Percentiles rank a stretch among this genome's conserved stretches.
phyloP scores from a whole-genome alignment of 1,140 invertebrate genomes.

The Scaptomyza montana region DNA sequence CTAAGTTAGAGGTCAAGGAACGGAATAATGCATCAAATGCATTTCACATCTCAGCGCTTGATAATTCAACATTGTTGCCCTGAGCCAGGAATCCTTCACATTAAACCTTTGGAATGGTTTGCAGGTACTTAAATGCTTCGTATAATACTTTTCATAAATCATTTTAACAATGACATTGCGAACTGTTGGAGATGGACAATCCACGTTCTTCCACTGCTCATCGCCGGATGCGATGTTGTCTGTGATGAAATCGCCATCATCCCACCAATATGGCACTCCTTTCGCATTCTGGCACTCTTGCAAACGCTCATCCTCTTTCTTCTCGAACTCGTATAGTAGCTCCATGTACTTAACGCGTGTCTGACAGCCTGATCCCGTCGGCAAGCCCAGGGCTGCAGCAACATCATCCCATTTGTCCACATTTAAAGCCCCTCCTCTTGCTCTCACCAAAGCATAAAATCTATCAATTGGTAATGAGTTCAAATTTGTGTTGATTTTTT shows the following conservation, averaged over 20 bases:
- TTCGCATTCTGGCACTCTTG: not conserved
- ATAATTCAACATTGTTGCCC: slow-evolving; percentile 27
- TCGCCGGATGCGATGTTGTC: not conserved
- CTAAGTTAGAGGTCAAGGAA: not conserved
- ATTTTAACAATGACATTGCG: slow-evolving; percentile 28
- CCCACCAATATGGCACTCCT: slow-evolving; percentile 33
- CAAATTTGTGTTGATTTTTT: not conserved
- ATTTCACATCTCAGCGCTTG: slow-evolving; percentile 17
- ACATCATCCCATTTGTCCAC: slow-evolving; percentile 35
- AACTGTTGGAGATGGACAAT: slow-evolving; percentile 1
- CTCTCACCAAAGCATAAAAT: slow-evolving; percentile 21
- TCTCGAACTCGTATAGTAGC: slow-evolving; percentile 22
- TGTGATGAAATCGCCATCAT: slow-evolving; percentile 25
- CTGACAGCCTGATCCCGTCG: slow-evolving; percentile 5
- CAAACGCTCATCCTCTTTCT: slow-evolving; percentile 25
- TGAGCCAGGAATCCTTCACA: slow-evolving; percentile 36
- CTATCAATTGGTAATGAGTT: not conserved
- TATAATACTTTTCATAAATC: slow-evolving; percentile 39
- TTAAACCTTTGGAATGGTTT: slow-evolving; percentile 29
- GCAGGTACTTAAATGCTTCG: slow-evolving; percentile 1
- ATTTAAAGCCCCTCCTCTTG: slow-evolving; percentile 19
- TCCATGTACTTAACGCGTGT: slow-evolving; percentile 29
- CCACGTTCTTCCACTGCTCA: not conserved
- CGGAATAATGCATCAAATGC: slow-evolving; percentile 7
- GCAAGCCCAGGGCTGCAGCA: slow-evolving; percentile 16